Evolutionary conservation across 2,888 invertebrate genomes (phyloP).

Genomic region (Linyphia triangularis): DNA sequence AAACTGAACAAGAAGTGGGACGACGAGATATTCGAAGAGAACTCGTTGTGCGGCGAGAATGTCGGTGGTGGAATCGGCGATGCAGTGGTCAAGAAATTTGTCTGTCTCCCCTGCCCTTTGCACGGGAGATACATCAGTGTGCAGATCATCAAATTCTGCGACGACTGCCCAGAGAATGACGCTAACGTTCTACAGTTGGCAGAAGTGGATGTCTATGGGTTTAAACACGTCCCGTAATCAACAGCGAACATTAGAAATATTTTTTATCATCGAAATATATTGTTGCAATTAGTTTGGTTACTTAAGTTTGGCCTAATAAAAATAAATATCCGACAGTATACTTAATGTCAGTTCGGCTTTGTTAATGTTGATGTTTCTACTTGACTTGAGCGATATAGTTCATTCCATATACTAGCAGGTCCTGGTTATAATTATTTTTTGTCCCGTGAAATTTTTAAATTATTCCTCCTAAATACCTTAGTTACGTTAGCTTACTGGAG

Average conservation of each 20-base stretch:
- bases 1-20: constrained; percentile 70
- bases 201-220: constrained; percentile 76
- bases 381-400: too few relatives aligned
- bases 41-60: constrained; percentile 71
- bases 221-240: constrained; percentile 44
- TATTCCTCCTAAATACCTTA: too few relatives aligned
- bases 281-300: too few relatives aligned
- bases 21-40: constrained; percentile 71
- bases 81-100: constrained; percentile 63
- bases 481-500: too few relatives aligned
- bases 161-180: constrained; percentile 72
- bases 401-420: too few relatives aligned
- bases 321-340: too few relatives aligned
- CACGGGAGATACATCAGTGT: constrained; percentile 75
- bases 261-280: too few relatives aligned
- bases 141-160: constrained; percentile 75
- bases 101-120: constrained; percentile 76
- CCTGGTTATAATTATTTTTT: too few relatives aligned
- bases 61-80: constrained; percentile 74
- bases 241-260: not conserved
- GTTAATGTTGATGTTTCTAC: too few relatives aligned
- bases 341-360: too few relatives aligned
- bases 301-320: too few relatives aligned
- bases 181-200: constrained; percentile 75
- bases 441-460: too few relatives aligned